Base-by-base conservation (phyloP, 2,888 invertebrate genomes). In the Parapristionchus giblindavisi region DNA sequence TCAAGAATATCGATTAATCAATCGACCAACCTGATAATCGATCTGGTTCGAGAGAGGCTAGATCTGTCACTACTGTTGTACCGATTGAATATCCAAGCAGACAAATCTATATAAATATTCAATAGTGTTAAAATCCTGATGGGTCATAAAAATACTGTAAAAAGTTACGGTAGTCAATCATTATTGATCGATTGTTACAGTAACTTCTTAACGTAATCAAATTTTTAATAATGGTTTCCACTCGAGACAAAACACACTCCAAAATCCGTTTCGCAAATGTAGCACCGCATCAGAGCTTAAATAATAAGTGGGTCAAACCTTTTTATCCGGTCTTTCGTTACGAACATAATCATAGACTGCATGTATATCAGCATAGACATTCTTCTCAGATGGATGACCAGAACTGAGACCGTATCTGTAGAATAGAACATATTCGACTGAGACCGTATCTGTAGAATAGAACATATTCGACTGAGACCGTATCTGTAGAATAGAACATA, bases 51-150 rank as follows among this genome's bases (percentile, higher is more conserved):
- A 71, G 58, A 21, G 83, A 77, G 17, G 84, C 85, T 43, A 85
- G 75, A 71, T 85, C 82, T 40, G 84, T 76, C 5, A 78, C 80
- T 3, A 81, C 84, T 1, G 84, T 80, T 21, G 85, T 85, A 14
- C 85, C 85, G 66, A 85, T 83, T 63, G 81, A 81, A 77, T 80
- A 83, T 29, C 85, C 85, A 75, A 85, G 77, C 5, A 85, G 36
- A 11, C 85, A 73, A 38, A 85, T 85, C 83, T 81, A 73, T 68
- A 77, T 43, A 58, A 17, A 60, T 43, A 43, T 14, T 36, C 5
- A 8, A 4, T 60, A 60, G 14, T 6, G 3, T 4, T 60, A 17
- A 24, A 17, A 36, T 17, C 8, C 8, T 43, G 11, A 8, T 43
- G 43, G 43, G 17, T 43, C 17, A 43, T 43, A 43, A 43, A 43